Evolutionary conservation across 2,113 vertebrate species (phyloP).

Genomic region (Pleuronectes platessa): DNA sequence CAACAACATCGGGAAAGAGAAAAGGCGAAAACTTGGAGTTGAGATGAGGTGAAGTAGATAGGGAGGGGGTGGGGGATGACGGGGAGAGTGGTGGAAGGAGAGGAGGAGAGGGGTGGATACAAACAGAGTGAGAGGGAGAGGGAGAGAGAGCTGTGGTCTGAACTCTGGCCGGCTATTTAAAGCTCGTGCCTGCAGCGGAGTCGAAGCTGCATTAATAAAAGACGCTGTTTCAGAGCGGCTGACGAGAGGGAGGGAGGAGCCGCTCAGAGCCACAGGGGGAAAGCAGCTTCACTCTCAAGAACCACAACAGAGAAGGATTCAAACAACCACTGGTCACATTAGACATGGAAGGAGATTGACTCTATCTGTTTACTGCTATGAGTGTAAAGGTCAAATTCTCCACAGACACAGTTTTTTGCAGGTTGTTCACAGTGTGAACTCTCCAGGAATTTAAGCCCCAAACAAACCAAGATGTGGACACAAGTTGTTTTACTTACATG

Average conservation of each 20-base stretch:
- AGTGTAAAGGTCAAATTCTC: too few species aligned
- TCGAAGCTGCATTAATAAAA: constrained; percentile 65
- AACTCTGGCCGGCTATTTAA: constrained; percentile 66
- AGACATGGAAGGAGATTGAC: not conserved
- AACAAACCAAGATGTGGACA: not conserved
- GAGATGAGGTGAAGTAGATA: constrained; percentile 19
- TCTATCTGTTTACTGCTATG: not conserved
- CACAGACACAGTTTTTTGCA: too few species aligned
- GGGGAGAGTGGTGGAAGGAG: not conserved
- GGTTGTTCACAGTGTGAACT: not conserved
- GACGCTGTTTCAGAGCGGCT: constrained; percentile 61
- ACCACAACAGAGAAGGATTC: constrained; percentile 17
- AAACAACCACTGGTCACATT: constrained; percentile 11
- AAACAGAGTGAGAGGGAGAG: constrained; percentile 20
- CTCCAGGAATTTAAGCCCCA: not conserved
- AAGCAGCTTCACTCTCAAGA: constrained; percentile 27
- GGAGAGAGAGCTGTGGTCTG: constrained; percentile 39
- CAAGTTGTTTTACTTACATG: constrained; percentile 86
- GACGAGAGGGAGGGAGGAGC: constrained; percentile 34
- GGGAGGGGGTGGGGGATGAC: not conserved
- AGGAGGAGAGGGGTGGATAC: not conserved
- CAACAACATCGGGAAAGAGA: constrained; percentile 3
- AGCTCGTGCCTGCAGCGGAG: constrained; percentile 67
- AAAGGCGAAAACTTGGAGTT: not conserved
- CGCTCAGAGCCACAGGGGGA: constrained; percentile 2